A percentile compares a stretch with the other conserved stretches of the same genome.
Conservation (phyloP, 2,797 vertebrate genomes). For the Telmatherina bonti region DNA sequence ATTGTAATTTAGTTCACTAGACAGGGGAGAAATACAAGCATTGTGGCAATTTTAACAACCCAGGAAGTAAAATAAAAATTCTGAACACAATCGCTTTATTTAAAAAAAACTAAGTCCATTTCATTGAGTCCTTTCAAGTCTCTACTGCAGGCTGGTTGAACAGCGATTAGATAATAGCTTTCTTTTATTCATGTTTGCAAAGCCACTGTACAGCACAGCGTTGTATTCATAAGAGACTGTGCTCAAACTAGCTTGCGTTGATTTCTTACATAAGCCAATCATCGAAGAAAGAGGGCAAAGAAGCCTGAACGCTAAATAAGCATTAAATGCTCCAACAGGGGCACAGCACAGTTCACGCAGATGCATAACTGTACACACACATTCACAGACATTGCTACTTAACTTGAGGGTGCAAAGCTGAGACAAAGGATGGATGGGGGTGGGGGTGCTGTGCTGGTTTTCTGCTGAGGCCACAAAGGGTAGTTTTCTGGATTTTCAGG, state of each 20-base stretch:
- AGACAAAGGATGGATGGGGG: slow-evolving; percentile 12
- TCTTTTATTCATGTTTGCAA: slow-evolving; percentile 48
- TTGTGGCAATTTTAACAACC: not conserved
- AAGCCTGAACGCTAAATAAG: slow-evolving; percentile 39
- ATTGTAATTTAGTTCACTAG: not conserved
- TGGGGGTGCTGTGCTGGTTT: not conserved
- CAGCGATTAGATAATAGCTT: slow-evolving; percentile 57
- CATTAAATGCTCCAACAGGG: slow-evolving; percentile 24
- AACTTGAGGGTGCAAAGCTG: slow-evolving; percentile 18
- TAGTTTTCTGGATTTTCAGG: slow-evolving; percentile 15
- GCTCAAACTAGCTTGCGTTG: slow-evolving; percentile 56
- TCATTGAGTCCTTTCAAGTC: slow-evolving; percentile 35
- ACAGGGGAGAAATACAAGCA: not conserved
- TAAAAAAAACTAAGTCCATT: slow-evolving; percentile 7
- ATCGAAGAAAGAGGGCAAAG: slow-evolving; percentile 38
- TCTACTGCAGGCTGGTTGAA: slow-evolving; percentile 21
- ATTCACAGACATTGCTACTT: slow-evolving; percentile 3
- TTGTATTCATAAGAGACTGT: slow-evolving; percentile 53
- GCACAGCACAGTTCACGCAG: slow-evolving; percentile 2
- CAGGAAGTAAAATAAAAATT: not conserved
- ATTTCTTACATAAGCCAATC: slow-evolving; percentile 66
- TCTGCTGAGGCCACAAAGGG: slow-evolving; percentile 11
- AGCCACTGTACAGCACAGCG: slow-evolving; percentile 28
- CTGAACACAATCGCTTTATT: not conserved
- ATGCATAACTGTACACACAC: not conserved